Base-by-base conservation (phyloP, 2,113 vertebrate genomes). In the Baryphthengus martii region DNA sequence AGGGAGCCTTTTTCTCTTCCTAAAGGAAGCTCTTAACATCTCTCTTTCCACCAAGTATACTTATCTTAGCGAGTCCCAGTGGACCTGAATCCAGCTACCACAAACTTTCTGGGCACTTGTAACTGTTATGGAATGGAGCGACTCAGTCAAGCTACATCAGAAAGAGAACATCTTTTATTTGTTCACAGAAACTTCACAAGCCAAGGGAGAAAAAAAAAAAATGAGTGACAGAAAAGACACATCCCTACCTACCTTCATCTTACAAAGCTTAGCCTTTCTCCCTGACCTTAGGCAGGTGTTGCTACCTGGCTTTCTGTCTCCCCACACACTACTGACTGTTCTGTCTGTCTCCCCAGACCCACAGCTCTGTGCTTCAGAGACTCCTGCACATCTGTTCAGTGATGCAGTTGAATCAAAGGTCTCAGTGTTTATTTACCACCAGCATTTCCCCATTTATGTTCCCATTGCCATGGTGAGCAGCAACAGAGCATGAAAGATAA, bases 401-500 rank as follows among this genome's bases (percentile, higher is more conserved):
- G 33, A 52, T 14, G 37, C 59, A 23, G 73, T 35, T 80, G 65
- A 89, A 77, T 33, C 45, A 74, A 84, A 89, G 18, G 33, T 59
- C 66, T 55, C 26, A 21, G 6, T 56, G 58, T 50, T 77, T 75
- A 67, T 58, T 58, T 95, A 85, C 7, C 7, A 93, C 16, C 58
- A 76, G 49, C 39, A 53, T 83, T 80, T 90, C 28, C 20, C 17
- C 56, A 73, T 16, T 78, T 74, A 55, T 16, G 37, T 77, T 83
- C 49, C 40, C 55, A 92, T 74, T 84, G 73, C 87, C 73, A 81
- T 85, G 63, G 87, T 91, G 24, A 92, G 61, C 77, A 94, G 80
- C 28, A 83, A 67, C 15, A 87, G n/a, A 96, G 35, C 25, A 79
- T 94, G 67, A 95, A 90, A 96, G 26, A 65, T 6, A 83, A 90